Evolutionary conservation across 1,140 invertebrate genomes (phyloP).

Genomic region (Pogonomyrmex californicus): DNA sequence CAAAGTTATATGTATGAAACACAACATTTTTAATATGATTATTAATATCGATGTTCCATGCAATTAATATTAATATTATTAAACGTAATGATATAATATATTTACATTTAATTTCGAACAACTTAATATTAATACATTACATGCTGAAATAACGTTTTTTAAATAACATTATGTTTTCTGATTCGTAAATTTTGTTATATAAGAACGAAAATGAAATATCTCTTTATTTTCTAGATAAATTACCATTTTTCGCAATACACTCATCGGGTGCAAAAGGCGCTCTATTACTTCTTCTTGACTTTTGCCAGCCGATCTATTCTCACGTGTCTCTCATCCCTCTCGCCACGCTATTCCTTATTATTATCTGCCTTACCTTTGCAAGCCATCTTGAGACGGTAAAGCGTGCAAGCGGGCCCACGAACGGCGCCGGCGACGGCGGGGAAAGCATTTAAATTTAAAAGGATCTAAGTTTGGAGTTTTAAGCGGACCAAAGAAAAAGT

Average conservation of each 20-base stretch:
- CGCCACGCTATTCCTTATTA: conserved; percentile 51
- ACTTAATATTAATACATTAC: background rate
- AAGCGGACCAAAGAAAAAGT: conserved; percentile 75
- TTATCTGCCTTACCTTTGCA: conserved; percentile 47
- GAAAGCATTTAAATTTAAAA: conserved; percentile 78
- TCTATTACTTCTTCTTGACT: background rate
- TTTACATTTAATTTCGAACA: background rate
- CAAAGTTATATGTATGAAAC: conserved; percentile 14
- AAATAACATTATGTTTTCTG: background rate
- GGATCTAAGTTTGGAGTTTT: conserved; percentile 76
- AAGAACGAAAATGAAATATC: background rate
- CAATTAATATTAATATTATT: conserved; percentile 23
- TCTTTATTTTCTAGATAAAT: background rate
- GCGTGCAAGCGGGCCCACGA: conserved; percentile 41
- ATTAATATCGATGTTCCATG: background rate
- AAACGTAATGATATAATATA: background rate
- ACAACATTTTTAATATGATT: conserved; percentile 17
- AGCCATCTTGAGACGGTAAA: conserved; percentile 40
- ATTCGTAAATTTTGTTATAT: background rate
- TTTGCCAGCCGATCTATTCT: conserved; percentile 36
- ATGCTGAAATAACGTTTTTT: conserved; percentile 1
- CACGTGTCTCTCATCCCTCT: conserved; percentile 5
- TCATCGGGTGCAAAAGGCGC: background rate
- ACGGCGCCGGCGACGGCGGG: conserved; percentile 21
- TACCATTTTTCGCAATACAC: background rate